Evolutionary conservation across 1,140 invertebrate genomes (phyloP), one percentile per base, ranked within the genome.

Genomic region (Pteromalus puparum): DNA sequence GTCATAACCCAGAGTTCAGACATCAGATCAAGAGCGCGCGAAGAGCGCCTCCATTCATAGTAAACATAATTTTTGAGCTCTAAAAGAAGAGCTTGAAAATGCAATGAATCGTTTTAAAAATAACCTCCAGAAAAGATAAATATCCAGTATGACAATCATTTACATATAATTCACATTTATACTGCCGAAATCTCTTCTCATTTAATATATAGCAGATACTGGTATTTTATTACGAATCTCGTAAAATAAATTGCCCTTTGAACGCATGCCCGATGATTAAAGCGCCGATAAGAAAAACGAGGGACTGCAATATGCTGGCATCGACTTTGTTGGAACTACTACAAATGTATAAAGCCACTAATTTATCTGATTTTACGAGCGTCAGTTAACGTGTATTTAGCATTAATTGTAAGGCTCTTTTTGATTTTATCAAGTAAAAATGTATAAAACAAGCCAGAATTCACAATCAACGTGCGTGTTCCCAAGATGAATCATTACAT

Each of bases 161-260:
- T 73, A 34, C 15, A 15, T 73, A 15, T 13, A 73, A 73, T 46
- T 75, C 48, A 7, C 42, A 42, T 75, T 46, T 18, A 26, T 46
- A 24, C 38, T 21, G 38, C 12, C 38, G 73, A 46, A 73, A 75
- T 46, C 3, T 70, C 26, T 46, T 26, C 13, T 21, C 13, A 12
- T 46, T 70, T 28, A 30, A 28, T 2, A 26, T 26, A 28, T 12
- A 13, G 30, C 73, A 75, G 73, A 46, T 24, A 75, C 73, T 4
- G n/a, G 15, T 24, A 5, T 24, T 75, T 75, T 46, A 75, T 75
- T 75, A 5, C 73, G 12, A 46, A n/a, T 28, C 70, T 73, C 18
- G 10, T 75, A 46, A 75, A 75, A 75, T 75, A 46, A 75, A 75
- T 75, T 48, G 38, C 18, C 7, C 38, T 75, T 46, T 75, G 38